Conservation (phyloP, 2,888 invertebrate species). For the Leptopterna dolabrata region DNA sequence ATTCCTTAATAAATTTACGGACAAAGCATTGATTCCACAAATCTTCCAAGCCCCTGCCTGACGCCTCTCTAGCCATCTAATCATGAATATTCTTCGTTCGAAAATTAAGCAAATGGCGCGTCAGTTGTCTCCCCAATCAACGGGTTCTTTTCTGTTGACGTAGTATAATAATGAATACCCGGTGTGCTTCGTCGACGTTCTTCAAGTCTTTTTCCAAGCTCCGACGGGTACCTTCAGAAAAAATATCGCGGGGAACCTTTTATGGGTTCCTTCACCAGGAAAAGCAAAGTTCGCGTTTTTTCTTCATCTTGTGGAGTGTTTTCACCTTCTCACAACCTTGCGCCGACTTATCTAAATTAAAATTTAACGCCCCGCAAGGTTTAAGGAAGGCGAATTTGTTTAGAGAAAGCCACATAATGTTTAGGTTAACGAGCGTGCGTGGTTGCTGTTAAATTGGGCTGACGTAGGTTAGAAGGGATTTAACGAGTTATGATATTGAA, state of each 20-base stretch:
- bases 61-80: background rate
- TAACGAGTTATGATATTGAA: no score
- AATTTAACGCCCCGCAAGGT: background rate
- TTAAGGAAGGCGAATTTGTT: background rate
- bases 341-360: background rate
- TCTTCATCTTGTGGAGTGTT: background rate
- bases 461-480: no score
- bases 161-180: background rate
- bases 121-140: background rate
- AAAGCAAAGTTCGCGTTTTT: background rate
- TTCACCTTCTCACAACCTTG: background rate
- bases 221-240: background rate
- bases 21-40: no score
- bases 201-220: background rate
- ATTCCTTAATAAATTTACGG: no score
- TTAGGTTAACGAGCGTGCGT: no score
- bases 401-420: no score
- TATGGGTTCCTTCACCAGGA: background rate
- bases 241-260: background rate
- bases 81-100: background rate
- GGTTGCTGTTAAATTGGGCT: no score
- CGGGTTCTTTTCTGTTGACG: background rate
- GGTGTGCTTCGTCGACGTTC: background rate
- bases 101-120: background rate
- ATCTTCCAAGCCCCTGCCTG: background rate